Conservation (phyloP, 1,140 invertebrate species). For the Temnothorax curvispinosus region DNA sequence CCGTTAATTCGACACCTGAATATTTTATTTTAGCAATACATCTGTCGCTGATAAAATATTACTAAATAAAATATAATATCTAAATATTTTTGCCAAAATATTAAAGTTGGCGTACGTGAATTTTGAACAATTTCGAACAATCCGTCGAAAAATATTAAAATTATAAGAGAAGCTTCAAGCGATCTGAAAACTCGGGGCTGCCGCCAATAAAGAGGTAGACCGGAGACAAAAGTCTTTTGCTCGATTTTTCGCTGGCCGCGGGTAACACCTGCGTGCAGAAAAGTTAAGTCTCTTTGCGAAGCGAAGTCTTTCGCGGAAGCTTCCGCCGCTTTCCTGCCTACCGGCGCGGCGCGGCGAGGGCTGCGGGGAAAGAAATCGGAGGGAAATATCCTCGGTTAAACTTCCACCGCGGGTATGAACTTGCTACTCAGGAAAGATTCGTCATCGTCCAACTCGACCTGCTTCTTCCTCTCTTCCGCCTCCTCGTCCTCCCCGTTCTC, state of each 20-base stretch:
- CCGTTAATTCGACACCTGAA: neutral
- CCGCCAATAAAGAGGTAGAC: constrained; percentile 55
- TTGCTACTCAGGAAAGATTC: constrained; percentile 71
- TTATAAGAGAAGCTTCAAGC: constrained; percentile 22
- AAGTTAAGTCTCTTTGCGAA: constrained; percentile 63
- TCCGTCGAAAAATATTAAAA: constrained; percentile 22
- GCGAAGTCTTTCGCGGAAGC: constrained; percentile 43
- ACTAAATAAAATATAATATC: too few species aligned
- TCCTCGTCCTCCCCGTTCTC: neutral
- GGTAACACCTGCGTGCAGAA: constrained; percentile 67
- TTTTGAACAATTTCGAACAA: neutral
- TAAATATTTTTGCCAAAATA: neutral
- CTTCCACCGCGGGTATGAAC: constrained; percentile 66
- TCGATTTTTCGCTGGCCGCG: constrained; percentile 55
- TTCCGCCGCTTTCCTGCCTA: constrained; percentile 46
- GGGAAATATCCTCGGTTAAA: constrained; percentile 66
- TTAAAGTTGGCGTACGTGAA: neutral
- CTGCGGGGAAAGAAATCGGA: constrained; percentile 61
- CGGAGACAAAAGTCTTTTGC: constrained; percentile 57
- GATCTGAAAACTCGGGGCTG: neutral
- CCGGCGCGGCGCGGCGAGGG: neutral
- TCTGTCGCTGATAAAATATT: neutral
- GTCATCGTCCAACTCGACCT: constrained; percentile 64
- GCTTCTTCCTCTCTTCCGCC: neutral
- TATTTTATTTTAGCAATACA: neutral